Evolutionary conservation across 2,797 vertebrate species (phyloP).

Genomic region (Basileuterus tristriatus): DNA sequence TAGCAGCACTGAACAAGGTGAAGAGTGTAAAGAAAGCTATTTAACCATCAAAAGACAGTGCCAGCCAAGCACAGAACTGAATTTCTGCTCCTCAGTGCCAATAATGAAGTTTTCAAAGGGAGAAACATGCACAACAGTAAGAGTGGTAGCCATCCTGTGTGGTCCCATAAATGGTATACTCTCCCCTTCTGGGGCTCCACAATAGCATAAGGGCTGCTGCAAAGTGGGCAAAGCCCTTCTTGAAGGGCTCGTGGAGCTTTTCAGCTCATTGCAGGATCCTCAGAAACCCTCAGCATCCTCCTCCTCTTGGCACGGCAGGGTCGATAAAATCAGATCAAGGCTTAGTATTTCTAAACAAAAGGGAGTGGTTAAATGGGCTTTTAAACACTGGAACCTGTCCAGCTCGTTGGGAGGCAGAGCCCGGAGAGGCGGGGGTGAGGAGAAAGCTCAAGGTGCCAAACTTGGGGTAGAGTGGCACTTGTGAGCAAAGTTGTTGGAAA

Average conservation of each 20-base stretch:
- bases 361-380: slow-evolving; percentile 66
- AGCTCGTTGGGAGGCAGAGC: slow-evolving; percentile 47
- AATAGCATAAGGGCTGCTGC: neutral
- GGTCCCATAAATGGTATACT: neutral
- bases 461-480: slow-evolving; percentile 49
- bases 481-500: slow-evolving; percentile 70
- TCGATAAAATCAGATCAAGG: slow-evolving; percentile 70
- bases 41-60: slow-evolving; percentile 26
- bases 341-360: slow-evolving; percentile 68
- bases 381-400: slow-evolving; percentile 69
- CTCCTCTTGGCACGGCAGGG: slow-evolving; percentile 45
- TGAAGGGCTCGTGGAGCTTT: slow-evolving; percentile 31
- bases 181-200: slow-evolving; percentile 1
- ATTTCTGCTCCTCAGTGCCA: slow-evolving; percentile 14
- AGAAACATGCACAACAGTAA: neutral
- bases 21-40: slow-evolving; percentile 3
- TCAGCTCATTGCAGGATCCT: slow-evolving; percentile 7
- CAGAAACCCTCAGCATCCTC: slow-evolving; percentile 48
- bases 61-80: slow-evolving; percentile 30
- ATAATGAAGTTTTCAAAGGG: slow-evolving; percentile 32
- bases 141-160: slow-evolving; percentile 28
- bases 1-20: neutral
- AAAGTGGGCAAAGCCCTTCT: slow-evolving; percentile 30
- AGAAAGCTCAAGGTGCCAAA: slow-evolving; percentile 53
- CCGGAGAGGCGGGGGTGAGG: neutral